phyloP scores from a whole-genome alignment of 2,888 invertebrate genomes.

The Oxycera nigricornis region DNA sequence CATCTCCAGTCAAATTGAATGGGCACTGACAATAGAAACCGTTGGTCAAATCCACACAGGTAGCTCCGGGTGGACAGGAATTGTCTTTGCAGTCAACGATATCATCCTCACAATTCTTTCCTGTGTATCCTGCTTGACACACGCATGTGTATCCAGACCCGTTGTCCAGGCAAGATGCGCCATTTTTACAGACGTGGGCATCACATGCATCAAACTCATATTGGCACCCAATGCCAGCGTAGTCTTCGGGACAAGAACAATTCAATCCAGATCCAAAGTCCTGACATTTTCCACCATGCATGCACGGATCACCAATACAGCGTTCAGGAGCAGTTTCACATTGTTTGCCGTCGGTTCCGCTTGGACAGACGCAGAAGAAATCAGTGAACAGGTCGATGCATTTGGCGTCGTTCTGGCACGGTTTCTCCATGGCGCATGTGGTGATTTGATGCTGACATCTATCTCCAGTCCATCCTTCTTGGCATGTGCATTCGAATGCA shows the following conservation, averaged over 20 bases:
- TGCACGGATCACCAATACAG: slow-evolving; percentile 73
- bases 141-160: slow-evolving; percentile 84
- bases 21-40: slow-evolving; percentile 96
- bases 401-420: slow-evolving; percentile 91
- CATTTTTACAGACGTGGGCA: slow-evolving; percentile 89
- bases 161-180: slow-evolving; percentile 88
- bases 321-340: slow-evolving; percentile 97
- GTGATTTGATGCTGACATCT: slow-evolving; percentile 89
- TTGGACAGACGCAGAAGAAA: slow-evolving; percentile 73
- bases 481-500: slow-evolving; percentile 81
- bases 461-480: slow-evolving; percentile 85
- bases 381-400: slow-evolving; percentile 89
- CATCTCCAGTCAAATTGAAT: slow-evolving; percentile 94
- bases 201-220: slow-evolving; percentile 93
- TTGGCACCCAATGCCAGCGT: slow-evolving; percentile 88
- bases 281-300: slow-evolving; percentile 95
- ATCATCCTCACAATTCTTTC: slow-evolving; percentile 89
- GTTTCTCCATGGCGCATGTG: slow-evolving; percentile 77
- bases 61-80: slow-evolving; percentile 92
- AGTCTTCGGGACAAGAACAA: slow-evolving; percentile 89
- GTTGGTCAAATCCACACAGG: slow-evolving; percentile 89
- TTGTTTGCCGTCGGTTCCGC: slow-evolving; percentile 95
- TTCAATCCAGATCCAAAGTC: slow-evolving; percentile 95
- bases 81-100: slow-evolving; percentile 91
- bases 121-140: slow-evolving; percentile 81